A percentile compares a stretch with the other conserved stretches of the same genome.
Conservation (phyloP, 37 sponge, comb jelly and placozoan species). For the Mnemiopsis leidyi region DNA sequence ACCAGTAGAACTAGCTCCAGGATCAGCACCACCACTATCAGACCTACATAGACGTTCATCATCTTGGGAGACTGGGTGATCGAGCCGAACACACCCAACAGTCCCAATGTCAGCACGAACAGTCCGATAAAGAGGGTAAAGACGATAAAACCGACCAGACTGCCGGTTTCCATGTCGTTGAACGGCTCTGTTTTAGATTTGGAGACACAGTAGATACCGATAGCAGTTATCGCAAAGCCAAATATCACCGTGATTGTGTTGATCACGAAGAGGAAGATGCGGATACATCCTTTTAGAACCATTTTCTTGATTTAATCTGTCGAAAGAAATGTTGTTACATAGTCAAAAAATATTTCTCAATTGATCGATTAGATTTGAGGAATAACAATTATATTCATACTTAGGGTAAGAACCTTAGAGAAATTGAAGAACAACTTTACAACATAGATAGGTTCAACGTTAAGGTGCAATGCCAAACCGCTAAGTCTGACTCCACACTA, state of each 20-base stretch:
- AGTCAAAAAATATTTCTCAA: too few species aligned
- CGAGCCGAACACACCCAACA: not conserved
- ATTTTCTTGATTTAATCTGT: too few species aligned
- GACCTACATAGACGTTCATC: not conserved
- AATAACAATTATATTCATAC: too few species aligned
- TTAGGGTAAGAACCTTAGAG: too few species aligned
- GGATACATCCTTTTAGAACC: not conserved
- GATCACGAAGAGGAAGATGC: constrained; percentile 11
- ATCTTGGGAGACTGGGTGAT: constrained; percentile 8
- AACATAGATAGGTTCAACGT: too few species aligned
- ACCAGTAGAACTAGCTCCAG: not conserved
- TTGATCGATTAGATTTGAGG: too few species aligned
- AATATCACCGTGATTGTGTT: not conserved
- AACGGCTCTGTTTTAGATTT: constrained; percentile 1
- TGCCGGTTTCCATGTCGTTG: not conserved
- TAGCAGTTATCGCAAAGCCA: not conserved
- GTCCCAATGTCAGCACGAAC: not conserved
- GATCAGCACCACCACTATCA: not conserved
- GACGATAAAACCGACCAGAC: constrained; percentile 12
- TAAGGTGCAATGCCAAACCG: too few species aligned
- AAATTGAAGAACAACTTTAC: too few species aligned
- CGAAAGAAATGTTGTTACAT: too few species aligned
- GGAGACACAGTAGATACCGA: constrained; percentile 16
- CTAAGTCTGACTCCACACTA: too few species aligned
- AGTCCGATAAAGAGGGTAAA: not conserved